phyloP scores from a whole-genome alignment of 2,888 invertebrate species.

The Gisinianus flammeolus region DNA sequence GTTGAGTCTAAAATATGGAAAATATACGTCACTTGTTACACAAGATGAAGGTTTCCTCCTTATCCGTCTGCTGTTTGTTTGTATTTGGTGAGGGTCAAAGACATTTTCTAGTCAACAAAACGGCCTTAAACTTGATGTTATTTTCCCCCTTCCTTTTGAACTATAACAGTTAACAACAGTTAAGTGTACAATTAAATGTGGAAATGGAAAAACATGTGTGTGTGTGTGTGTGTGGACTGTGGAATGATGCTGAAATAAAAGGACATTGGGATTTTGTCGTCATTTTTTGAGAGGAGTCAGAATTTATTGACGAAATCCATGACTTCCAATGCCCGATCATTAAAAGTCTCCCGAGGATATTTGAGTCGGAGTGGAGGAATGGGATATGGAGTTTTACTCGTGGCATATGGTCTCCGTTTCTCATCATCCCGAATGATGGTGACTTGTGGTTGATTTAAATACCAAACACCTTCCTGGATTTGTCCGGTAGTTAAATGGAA shows the following conservation, averaged over 20 bases:
- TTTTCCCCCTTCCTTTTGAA: background rate
- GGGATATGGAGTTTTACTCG: constrained; percentile 44
- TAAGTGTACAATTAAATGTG: background rate
- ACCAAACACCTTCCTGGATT: constrained; percentile 71
- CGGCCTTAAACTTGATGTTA: background rate
- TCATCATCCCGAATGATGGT: constrained; percentile 51
- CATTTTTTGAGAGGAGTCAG: background rate
- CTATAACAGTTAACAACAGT: background rate
- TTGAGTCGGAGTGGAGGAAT: constrained; percentile 50
- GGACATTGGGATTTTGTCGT: background rate
- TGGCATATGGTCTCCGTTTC: constrained; percentile 35
- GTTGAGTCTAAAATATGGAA: too few relatives aligned
- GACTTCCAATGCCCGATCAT: constrained; percentile 50
- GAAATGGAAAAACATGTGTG: background rate
- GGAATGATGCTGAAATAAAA: background rate
- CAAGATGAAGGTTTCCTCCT: too few relatives aligned
- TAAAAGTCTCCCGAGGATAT: constrained; percentile 45
- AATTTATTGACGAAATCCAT: constrained; percentile 36
- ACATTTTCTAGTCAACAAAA: too few relatives aligned
- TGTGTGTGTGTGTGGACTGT: background rate
- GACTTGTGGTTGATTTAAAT: constrained; percentile 60
- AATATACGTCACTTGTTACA: too few relatives aligned
- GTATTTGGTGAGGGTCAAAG: too few relatives aligned
- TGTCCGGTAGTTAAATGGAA: constrained; percentile 71
- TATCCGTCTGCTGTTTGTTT: too few relatives aligned